Evolutionary conservation across 2,113 vertebrate genomes (phyloP).

Genomic region (Archocentrus centrarchus): DNA sequence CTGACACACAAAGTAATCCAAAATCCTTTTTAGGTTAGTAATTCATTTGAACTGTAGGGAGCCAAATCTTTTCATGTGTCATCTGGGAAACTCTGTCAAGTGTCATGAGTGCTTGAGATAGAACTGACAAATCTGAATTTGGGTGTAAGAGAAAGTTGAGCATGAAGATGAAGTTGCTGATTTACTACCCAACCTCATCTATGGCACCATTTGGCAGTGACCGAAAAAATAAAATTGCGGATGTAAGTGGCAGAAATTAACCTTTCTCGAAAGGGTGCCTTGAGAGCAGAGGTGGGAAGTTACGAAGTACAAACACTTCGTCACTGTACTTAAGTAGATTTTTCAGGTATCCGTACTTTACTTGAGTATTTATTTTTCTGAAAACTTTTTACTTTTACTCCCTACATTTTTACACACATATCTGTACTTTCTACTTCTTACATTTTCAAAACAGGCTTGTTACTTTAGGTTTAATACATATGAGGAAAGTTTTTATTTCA

Average conservation of each 20-base stretch:
- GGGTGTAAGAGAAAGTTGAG: not conserved
- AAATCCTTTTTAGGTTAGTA: slow-evolving; percentile 50
- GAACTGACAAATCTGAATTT: not conserved
- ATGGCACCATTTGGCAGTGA: not conserved
- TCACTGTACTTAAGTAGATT: too few species aligned
- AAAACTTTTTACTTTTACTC: too few species aligned
- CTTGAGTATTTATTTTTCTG: too few species aligned
- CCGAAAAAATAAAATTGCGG: not conserved
- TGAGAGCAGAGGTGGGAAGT: too few species aligned
- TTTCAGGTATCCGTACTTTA: too few species aligned
- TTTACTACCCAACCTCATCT: not conserved
- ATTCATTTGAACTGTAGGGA: slow-evolving; percentile 51
- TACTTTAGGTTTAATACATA: too few species aligned
- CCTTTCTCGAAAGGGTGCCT: not conserved
- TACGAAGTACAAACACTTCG: too few species aligned
- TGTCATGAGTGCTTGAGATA: not conserved
- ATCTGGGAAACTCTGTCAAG: not conserved
- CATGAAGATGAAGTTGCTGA: not conserved
- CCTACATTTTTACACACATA: too few species aligned
- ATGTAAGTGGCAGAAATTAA: not conserved
- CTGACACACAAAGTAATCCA: slow-evolving; percentile 57
- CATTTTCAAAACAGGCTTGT: too few species aligned
- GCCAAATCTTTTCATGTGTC: slow-evolving; percentile 17
- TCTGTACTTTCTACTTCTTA: too few species aligned
- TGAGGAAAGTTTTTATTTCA: too few species aligned